phyloP scores from a whole-genome alignment of 2,113 vertebrate genomes.

The Ptychochromis oligacanthus region DNA sequence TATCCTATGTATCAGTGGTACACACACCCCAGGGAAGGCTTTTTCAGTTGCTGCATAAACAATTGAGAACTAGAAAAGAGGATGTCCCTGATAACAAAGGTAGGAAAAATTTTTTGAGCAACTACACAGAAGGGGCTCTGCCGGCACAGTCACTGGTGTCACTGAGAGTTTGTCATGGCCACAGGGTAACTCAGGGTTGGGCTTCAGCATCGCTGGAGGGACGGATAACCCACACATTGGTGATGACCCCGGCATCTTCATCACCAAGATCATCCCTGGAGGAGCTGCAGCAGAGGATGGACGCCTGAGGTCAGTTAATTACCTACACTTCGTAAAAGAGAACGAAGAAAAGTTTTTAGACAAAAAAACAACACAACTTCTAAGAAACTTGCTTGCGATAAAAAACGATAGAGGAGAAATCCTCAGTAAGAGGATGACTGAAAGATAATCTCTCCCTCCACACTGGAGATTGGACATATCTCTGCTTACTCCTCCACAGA shows the following conservation, averaged over 20 bases:
- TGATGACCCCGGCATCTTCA: constrained; percentile 98
- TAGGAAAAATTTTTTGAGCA: neutral
- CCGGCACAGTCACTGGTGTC: neutral
- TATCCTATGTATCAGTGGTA: neutral
- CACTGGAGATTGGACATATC: neutral
- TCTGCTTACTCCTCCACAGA: neutral
- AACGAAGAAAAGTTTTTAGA: neutral
- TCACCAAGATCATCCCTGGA: constrained; percentile 98
- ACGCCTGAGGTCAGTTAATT: constrained; percentile 87
- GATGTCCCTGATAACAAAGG: no score
- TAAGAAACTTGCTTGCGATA: neutral
- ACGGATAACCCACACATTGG: constrained; percentile 98
- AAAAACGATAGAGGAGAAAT: neutral
- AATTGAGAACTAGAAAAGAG: neutral
- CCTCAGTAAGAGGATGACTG: neutral
- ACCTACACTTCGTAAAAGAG: neutral
- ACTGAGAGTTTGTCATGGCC: constrained; percentile 31
- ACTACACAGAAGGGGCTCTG: neutral
- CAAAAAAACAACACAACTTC: neutral
- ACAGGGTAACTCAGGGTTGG: constrained; percentile 96
- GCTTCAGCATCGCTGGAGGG: constrained; percentile 97
- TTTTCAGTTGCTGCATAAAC: neutral
- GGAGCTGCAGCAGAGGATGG: constrained; percentile 96
- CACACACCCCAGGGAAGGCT: neutral
- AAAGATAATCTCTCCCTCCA: neutral